Conservation (phyloP, 2,113 vertebrate genomes). For the Ailurus styani region DNA sequence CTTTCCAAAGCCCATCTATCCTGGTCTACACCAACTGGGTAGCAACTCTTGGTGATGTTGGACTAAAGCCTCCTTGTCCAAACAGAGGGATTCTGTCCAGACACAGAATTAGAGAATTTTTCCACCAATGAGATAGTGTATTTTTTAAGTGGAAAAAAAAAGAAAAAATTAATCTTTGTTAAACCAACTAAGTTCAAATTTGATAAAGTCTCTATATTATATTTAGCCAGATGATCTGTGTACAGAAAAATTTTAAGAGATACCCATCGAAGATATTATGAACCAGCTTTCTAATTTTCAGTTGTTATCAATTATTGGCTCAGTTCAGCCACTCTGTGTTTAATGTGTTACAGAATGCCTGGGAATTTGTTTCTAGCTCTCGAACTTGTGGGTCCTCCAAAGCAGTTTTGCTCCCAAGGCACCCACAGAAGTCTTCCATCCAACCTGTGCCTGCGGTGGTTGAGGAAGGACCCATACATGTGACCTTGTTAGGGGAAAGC, state of each 20-base stretch:
- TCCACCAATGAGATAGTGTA: not conserved
- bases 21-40: not conserved
- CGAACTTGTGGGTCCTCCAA: not conserved
- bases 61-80: not conserved
- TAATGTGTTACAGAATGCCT: not conserved
- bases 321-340: not conserved
- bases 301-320: not conserved
- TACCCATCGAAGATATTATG: not conserved
- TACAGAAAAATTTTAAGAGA: not conserved
- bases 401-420: not conserved
- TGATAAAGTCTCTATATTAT: not conserved
- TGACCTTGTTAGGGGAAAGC: not conserved
- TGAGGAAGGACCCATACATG: not conserved
- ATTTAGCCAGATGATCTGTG: not conserved
- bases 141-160: not conserved
- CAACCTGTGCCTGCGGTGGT: rapidly evolving
- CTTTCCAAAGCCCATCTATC: not conserved
- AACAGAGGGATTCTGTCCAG: not conserved
- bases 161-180: not conserved
- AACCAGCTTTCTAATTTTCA: not conserved
- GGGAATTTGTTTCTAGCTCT: not conserved
- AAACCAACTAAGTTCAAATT: not conserved
- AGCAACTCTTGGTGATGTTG: not conserved
- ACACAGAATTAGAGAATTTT: not conserved
- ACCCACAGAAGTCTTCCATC: not conserved